A percentile compares a stretch with the other conserved stretches of the same genome.
Conservation (phyloP, 2,113 vertebrate species). For the Limnothrissa miodon region DNA sequence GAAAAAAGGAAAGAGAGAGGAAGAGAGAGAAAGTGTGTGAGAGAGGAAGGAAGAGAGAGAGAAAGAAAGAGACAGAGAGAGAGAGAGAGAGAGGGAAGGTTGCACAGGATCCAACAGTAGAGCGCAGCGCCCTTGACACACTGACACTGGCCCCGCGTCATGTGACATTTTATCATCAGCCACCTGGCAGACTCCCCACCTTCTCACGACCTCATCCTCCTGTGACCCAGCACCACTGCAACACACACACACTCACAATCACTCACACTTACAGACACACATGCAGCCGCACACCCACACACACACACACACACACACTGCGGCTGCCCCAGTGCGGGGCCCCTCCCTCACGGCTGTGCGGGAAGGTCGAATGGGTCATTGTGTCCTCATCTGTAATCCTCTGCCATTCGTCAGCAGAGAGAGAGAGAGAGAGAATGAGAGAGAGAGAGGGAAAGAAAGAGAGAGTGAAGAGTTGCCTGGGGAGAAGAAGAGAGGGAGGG, state of each 20-base stretch:
- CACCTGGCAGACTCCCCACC: conserved; percentile 82
- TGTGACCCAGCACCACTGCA: conserved; percentile 75
- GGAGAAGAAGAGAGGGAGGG: conserved; percentile 25
- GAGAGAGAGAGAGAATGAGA: conserved; percentile 77
- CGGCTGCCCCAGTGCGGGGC: conserved; percentile 46
- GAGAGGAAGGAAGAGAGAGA: conserved; percentile 24
- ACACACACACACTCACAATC: not conserved
- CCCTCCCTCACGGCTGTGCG: conserved; percentile 75
- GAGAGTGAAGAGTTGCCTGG: conserved; percentile 40
- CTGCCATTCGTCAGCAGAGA: conserved; percentile 96
- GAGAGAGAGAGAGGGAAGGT: conserved; percentile 24
- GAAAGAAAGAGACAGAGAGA: conserved; percentile 28
- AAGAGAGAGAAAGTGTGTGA: conserved; percentile 23
- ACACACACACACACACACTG: conserved; percentile 16
- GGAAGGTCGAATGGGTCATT: conserved; percentile 95
- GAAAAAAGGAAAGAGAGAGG: conserved; percentile 27
- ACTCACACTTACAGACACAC: not conserved
- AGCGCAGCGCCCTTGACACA: conserved; percentile 87
- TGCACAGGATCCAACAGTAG: conserved; percentile 49
- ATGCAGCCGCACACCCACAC: not conserved
- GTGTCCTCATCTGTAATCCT: conserved; percentile 99
- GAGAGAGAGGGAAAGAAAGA: not conserved
- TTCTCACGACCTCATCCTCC: conserved; percentile 85
- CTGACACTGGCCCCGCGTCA: conserved; percentile 85
- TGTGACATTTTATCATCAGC: conserved; percentile 91